Percentiles rank a stretch among this genome's conserved stretches.
These are phyloP conservation scores for Lissonota sp. DNA, from an alignment of 2,888 invertebrate genomes.

Conservation along the genomic window DNA sequence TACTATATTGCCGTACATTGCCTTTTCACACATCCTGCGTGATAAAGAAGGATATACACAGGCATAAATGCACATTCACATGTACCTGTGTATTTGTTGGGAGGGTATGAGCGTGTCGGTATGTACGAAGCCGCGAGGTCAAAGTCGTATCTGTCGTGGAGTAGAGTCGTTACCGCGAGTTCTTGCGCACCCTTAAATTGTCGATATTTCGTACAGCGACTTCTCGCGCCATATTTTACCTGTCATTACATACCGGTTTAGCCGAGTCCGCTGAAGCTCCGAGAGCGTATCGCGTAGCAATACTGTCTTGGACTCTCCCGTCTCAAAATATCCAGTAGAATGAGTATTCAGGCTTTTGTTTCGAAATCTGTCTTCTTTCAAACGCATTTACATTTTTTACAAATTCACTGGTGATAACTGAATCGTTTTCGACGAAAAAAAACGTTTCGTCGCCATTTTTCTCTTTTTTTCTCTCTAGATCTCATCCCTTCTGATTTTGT, in stretches of 20 bases:
- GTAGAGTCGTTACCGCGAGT: constrained; percentile 66
- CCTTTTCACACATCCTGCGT: constrained; percentile 45
- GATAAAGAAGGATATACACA: no score
- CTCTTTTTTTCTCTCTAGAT: neutral
- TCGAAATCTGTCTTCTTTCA: no score
- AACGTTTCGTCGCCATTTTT: neutral
- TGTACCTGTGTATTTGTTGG: no score
- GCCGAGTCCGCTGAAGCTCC: no score
- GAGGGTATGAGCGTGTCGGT: constrained; percentile 51
- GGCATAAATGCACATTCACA: constrained; percentile 16
- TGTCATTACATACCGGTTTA: constrained; percentile 69
- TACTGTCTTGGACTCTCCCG: no score
- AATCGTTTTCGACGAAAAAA: constrained; percentile 29
- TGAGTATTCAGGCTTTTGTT: no score
- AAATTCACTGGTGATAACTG: no score
- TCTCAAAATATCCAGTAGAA: no score
- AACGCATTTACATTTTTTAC: no score
- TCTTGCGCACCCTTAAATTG: constrained; percentile 69
- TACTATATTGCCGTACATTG: constrained; percentile 16
- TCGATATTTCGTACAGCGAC: constrained; percentile 68
- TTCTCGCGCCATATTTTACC: constrained; percentile 71
- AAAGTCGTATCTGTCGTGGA: constrained; percentile 69
- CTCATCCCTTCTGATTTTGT: constrained; percentile 3
- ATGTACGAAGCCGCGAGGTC: constrained; percentile 57
- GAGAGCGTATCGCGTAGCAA: no score